Evolutionary conservation across 30 jellyfish, hydroid and myxozoan genomes (phyloP).

Genomic region (Mastigias papua): DNA sequence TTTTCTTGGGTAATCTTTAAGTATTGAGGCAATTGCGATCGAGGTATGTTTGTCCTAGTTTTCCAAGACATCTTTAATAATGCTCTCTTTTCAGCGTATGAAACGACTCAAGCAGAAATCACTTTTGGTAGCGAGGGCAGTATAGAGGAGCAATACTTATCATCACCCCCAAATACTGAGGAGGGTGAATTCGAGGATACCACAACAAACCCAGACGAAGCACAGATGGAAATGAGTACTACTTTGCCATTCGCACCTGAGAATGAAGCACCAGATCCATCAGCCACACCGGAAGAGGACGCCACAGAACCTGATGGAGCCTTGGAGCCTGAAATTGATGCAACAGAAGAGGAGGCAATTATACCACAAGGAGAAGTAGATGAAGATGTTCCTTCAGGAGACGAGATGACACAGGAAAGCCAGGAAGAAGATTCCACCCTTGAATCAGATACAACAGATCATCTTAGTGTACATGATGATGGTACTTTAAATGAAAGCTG

Average conservation of each 20-base stretch:
- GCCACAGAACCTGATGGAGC: background rate
- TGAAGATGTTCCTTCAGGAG: constrained; percentile 8
- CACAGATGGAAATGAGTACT: too few species aligned
- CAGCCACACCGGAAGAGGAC: background rate
- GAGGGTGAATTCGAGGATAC: background rate
- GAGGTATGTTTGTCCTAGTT: too few species aligned
- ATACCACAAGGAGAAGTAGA: background rate
- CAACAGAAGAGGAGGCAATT: background rate
- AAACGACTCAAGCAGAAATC: constrained; percentile 9
- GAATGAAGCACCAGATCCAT: background rate
- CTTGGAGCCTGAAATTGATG: background rate
- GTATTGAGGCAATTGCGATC: too few species aligned
- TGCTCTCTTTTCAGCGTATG: background rate
- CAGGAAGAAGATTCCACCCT: background rate
- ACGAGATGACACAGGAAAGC: background rate
- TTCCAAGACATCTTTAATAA: too few species aligned
- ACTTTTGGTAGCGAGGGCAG: background rate
- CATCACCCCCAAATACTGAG: background rate
- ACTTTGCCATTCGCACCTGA: too few species aligned
- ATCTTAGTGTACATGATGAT: background rate
- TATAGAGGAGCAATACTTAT: background rate
- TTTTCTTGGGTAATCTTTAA: too few species aligned
- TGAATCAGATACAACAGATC: background rate
- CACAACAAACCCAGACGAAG: background rate
- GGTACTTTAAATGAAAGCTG: background rate